phyloP scores from a whole-genome alignment of 1,140 invertebrate species.

The Proales similis region DNA sequence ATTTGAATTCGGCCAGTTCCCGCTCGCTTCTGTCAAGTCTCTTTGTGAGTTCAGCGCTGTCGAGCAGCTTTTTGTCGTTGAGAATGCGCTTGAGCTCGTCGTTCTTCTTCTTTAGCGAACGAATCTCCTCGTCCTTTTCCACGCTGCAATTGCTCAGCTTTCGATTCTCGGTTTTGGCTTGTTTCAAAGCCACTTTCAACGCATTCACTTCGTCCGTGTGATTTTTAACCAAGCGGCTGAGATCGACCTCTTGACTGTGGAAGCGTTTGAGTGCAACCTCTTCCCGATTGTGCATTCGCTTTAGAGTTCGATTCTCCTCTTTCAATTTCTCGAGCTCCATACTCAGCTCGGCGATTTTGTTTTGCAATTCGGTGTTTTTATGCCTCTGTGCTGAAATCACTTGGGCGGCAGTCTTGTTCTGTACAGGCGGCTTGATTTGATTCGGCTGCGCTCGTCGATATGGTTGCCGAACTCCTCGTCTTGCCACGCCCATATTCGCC shows the following conservation, averaged over 20 bases:
- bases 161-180: conserved; percentile 16
- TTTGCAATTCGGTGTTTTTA: conserved; percentile 30
- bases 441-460: no score
- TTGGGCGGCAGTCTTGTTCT: background rate
- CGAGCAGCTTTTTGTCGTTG: conserved; percentile 31
- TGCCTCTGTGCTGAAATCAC: conserved; percentile 28
- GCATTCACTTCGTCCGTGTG: conserved; percentile 20
- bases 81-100: conserved; percentile 24
- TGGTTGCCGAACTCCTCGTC: no score
- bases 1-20: background rate
- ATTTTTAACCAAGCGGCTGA: conserved; percentile 14
- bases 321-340: conserved; percentile 33
- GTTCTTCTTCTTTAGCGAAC: conserved; percentile 12
- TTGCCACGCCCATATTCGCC: no score
- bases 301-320: conserved; percentile 13
- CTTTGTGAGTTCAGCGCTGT: conserved; percentile 30
- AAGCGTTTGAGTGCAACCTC: conserved; percentile 25
- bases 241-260: conserved; percentile 16
- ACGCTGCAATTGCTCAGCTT: conserved; percentile 2
- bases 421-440: no score
- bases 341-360: conserved; percentile 8
- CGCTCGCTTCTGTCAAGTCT: conserved; percentile 5
- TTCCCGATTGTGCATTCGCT: conserved; percentile 10
- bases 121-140: conserved; percentile 25
- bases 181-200: conserved; percentile 13